Percentiles rank a stretch among this genome's conserved stretches.
These are phyloP conservation scores for Martes martes DNA, from an alignment of 2,113 vertebrate species.

Conservation along the genomic window DNA sequence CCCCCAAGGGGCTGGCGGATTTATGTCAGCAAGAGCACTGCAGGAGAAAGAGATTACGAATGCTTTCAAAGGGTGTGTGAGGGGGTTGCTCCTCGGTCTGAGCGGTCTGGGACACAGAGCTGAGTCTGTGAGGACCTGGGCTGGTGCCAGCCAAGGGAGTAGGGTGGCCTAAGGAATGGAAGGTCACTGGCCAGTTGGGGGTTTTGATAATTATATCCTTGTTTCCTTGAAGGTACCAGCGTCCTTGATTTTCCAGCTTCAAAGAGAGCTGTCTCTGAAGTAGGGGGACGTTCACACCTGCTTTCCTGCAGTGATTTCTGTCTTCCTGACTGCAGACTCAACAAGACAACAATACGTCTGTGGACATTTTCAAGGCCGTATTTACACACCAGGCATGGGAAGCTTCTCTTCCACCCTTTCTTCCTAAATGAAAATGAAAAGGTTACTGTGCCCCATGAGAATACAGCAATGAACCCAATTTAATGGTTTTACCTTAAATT, in stretches of 20 bases:
- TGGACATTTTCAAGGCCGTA: constrained; percentile 65
- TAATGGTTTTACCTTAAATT: neutral
- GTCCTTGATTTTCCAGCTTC: constrained; percentile 73
- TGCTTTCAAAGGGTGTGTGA: constrained; percentile 51
- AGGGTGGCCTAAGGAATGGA: constrained; percentile 59
- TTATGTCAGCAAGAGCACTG: constrained; percentile 47
- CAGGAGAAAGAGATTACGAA: constrained; percentile 58
- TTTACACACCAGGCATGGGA: constrained; percentile 9
- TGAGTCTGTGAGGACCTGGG: constrained; percentile 63
- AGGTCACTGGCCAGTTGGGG: constrained; percentile 67
- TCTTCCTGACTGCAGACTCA: constrained; percentile 65
- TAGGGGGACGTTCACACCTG: constrained; percentile 69
- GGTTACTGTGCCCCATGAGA: neutral
- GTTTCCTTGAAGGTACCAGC: constrained; percentile 72
- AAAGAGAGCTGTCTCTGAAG: constrained; percentile 59
- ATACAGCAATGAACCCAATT: neutral
- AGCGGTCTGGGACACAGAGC: constrained; percentile 45
- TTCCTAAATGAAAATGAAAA: neutral
- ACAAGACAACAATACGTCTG: constrained; percentile 68
- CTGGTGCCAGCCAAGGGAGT: constrained; percentile 66
- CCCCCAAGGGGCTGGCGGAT: constrained; percentile 46
- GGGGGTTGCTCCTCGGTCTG: constrained; percentile 28
- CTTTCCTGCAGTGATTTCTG: constrained; percentile 49
- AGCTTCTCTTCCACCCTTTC: neutral
- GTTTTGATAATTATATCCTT: constrained; percentile 70